A percentile compares a stretch with the other conserved stretches of the same genome.
phyloP scores from a whole-genome alignment of 2,888 invertebrate species.

The Pseudococcus longispinus region DNA sequence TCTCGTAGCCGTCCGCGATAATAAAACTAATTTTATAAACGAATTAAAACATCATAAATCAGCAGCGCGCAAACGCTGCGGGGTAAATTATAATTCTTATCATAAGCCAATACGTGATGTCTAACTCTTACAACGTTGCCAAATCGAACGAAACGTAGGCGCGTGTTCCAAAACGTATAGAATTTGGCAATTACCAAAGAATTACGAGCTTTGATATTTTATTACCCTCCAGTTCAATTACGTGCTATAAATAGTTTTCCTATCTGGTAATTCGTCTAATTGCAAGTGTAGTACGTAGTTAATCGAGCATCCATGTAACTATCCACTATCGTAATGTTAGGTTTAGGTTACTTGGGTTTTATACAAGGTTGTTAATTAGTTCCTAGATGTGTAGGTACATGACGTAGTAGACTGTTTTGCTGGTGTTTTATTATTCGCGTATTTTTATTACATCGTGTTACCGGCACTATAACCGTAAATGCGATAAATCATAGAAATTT shows the following conservation, averaged over 20 bases:
- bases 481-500: conserved; percentile 6
- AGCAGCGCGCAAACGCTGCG: not conserved
- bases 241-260: not conserved
- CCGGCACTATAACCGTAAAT: not conserved
- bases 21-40: conserved; percentile 3
- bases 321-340: not conserved
- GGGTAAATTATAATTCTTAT: not conserved
- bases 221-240: conserved; percentile 28
- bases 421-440: not conserved
- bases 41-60: not conserved
- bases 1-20: not conserved
- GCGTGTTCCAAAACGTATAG: not conserved
- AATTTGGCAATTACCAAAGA: not conserved
- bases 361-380: conserved; percentile 11
- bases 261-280: not conserved
- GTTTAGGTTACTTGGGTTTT: not conserved
- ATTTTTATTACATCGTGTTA: not conserved
- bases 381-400: not conserved
- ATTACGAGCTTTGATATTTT: not conserved
- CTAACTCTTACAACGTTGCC: not conserved
- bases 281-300: not conserved
- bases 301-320: not conserved
- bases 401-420: not conserved
- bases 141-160: not conserved
- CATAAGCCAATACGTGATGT: conserved; percentile 5